These are phyloP conservation scores for Equus quagga DNA, from an alignment of 2,113 vertebrate genomes.

Conservation along the genomic window DNA sequence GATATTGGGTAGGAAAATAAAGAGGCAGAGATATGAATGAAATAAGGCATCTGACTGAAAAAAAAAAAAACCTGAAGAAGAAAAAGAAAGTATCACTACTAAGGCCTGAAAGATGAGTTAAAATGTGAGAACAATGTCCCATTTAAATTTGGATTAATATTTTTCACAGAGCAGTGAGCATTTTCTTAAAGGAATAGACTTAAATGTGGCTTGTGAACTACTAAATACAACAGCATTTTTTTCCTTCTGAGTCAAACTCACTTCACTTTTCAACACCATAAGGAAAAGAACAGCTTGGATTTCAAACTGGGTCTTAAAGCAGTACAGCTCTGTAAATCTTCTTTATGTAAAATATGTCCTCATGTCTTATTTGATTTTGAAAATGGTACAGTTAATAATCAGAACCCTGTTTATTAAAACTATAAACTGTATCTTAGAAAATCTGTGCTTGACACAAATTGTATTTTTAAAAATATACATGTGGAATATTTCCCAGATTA, in stretches of 20 bases:
- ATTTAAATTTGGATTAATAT: not conserved
- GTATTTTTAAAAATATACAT: conserved; percentile 49
- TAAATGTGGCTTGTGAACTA: conserved; percentile 5
- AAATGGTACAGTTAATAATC: conserved; percentile 46
- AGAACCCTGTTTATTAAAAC: conserved; percentile 22
- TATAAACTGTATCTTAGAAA: conserved; percentile 40
- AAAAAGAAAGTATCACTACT: not conserved
- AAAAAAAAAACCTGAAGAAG: not conserved
- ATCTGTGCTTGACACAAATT: conserved; percentile 50
- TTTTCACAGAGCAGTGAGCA: not conserved
- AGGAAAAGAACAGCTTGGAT: conserved; percentile 4
- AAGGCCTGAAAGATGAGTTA: not conserved
- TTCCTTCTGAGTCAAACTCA: not conserved
- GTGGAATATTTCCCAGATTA: conserved; percentile 58
- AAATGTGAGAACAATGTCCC: not conserved
- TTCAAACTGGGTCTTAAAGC: not conserved
- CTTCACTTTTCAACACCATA: conserved; percentile 21
- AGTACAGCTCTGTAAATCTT: not conserved
- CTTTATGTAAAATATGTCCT: not conserved
- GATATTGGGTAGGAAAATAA: not conserved
- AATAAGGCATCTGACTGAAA: not conserved
- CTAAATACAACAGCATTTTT: not conserved
- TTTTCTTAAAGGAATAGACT: not conserved
- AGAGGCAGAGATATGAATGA: not conserved
- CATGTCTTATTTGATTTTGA: conserved; percentile 33